Evolutionary conservation across 2,888 invertebrate species (phyloP).

Genomic region (Cryptus armator): DNA sequence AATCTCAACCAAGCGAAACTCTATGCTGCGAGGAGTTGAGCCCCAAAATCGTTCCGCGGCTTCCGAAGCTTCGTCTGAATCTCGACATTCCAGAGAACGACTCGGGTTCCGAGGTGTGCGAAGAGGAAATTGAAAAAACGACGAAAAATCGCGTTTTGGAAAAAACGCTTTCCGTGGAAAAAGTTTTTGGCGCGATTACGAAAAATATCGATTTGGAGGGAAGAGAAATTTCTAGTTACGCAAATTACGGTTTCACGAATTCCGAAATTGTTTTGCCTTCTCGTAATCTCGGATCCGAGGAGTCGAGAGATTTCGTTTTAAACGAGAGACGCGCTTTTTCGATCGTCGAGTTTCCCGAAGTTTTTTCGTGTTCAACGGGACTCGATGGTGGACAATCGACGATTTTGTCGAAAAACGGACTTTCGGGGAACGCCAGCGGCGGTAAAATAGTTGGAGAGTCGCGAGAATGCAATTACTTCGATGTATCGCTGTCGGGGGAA

Average conservation of each 20-base stretch:
- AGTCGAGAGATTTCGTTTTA: background rate
- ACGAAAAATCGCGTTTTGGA: slow-evolving; percentile 38
- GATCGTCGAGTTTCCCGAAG: background rate
- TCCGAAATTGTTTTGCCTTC: background rate
- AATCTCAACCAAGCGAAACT: slow-evolving; percentile 63
- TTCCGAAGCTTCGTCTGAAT: slow-evolving; percentile 71
- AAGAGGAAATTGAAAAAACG: slow-evolving; percentile 10
- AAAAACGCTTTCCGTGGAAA: slow-evolving; percentile 49
- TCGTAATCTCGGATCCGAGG: background rate
- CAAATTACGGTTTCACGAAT: background rate
- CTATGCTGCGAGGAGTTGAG: slow-evolving; percentile 73
- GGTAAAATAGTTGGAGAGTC: background rate
- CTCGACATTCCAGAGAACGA: slow-evolving; percentile 74
- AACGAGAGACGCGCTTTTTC: background rate
- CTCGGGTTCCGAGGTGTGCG: slow-evolving; percentile 50
- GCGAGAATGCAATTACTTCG: slow-evolving; percentile 10
- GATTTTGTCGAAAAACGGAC: background rate
- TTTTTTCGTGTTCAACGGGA: background rate
- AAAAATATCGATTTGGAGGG: background rate
- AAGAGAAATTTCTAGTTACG: background rate
- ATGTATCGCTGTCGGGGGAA: background rate
- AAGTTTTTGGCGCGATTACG: background rate
- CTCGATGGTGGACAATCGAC: background rate
- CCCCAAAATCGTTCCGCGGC: slow-evolving; percentile 71
- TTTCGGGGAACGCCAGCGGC: background rate